Base-by-base conservation (phyloP, 2,113 vertebrate species). In the Piaya cayana region DNA sequence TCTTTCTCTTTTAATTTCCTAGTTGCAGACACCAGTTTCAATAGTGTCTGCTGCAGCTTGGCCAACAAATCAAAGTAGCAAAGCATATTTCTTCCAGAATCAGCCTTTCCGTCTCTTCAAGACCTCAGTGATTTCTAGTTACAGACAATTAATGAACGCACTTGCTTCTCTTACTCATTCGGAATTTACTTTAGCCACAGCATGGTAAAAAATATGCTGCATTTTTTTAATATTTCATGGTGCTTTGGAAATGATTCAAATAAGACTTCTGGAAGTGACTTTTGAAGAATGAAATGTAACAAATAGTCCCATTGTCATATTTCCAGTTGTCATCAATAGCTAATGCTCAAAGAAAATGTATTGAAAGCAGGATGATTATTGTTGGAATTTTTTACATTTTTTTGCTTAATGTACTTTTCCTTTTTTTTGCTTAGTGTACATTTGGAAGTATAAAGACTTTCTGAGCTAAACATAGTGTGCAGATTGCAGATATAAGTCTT, bases 1-100 rank as follows among this genome's bases (percentile, higher is more conserved):
- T 60, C 68, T 86, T 95, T 94, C 77, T 78, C n/a, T 95, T 96
- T 96, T 96, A 91, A 94, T 97, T 97, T 96, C 45, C 5, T 2
- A 75, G 69, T 92, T 94, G 60, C 56, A 93, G 62, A 36, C 53
- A 85, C 49, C 30, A 76, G 37, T 79, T 97, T 69, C 86, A 55
- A 53, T 63, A 74, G 47, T 0, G 0, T 42, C 52, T 34, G 15
- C 26, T 36, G 56, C 36, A 52, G 29, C 52, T n/a, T 72, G 29
- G 53, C 16, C 79, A 87, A 78, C 39, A 88, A 94, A 93, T 88
- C 53, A 79, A 88, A 88, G 39, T 18, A 43, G 88, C 32, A 70
- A 65, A 70, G 4, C 13, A 22, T 8, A 21, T n/a, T 86, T 47
- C 36, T 79, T 78, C 17, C 50, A 58, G 30, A 74, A 22, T 32